Percentiles rank a stretch among this genome's conserved stretches.
These are phyloP conservation scores for Morus bassanus DNA, from an alignment of 2,797 vertebrate genomes.

Conservation along the genomic window DNA sequence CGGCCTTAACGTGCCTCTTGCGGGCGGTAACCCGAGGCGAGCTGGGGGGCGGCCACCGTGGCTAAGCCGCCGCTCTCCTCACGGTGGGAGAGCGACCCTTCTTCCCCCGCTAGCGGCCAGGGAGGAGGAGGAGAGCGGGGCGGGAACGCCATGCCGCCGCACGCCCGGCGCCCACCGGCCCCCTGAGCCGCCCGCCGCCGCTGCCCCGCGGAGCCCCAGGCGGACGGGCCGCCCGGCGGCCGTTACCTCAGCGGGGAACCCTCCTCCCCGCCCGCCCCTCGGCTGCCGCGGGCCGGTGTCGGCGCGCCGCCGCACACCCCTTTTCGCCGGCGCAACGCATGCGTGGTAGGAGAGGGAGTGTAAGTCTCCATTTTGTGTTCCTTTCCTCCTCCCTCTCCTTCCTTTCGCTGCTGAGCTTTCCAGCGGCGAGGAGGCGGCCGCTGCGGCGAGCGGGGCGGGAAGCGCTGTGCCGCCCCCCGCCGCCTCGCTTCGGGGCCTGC, in stretches of 20 bases:
- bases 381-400: accelerated
- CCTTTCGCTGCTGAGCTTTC: accelerated
- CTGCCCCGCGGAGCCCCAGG: accelerated
- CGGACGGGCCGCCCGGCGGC: accelerated
- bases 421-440: accelerated
- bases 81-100: accelerated
- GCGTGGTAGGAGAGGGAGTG: neutral
- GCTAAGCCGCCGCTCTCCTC: neutral
- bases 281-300: neutral
- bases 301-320: too few relatives aligned
- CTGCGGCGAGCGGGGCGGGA: accelerated
- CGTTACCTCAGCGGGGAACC: accelerated
- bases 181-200: accelerated
- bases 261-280: accelerated
- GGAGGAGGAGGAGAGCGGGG: too few relatives aligned
- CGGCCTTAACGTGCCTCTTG: accelerated
- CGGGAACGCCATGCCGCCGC: accelerated
- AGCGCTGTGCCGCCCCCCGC: accelerated
- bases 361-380: constrained; percentile 35
- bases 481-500: neutral
- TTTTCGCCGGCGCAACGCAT: neutral
- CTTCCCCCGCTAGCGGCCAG: neutral
- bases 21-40: accelerated
- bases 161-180: neutral
- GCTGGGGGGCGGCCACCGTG: accelerated